Conservation (phyloP, 1,140 invertebrate species). For the Homalodisca vitripennis region DNA sequence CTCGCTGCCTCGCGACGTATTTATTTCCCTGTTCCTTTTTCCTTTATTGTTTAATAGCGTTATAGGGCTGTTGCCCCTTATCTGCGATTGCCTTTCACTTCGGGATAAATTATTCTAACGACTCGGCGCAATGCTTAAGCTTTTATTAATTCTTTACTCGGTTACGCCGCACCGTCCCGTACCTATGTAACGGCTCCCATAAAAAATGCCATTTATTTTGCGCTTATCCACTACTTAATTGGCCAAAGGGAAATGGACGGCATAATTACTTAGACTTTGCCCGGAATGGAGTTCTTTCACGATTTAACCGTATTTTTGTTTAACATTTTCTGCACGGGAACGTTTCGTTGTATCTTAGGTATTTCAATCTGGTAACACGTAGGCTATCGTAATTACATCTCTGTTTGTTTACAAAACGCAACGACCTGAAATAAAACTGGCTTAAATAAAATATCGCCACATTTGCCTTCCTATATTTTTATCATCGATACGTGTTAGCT, state of each 20-base stretch:
- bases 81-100: constrained; percentile 12
- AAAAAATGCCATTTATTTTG: constrained; percentile 2
- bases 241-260: constrained; percentile 1
- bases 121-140: not conserved
- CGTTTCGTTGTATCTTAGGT: too few relatives aligned
- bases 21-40: not conserved
- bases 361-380: too few relatives aligned
- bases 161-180: not conserved
- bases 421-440: too few relatives aligned
- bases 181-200: constrained; percentile 1
- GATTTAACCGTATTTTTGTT: too few relatives aligned
- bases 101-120: constrained; percentile 6
- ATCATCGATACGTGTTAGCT: too few relatives aligned
- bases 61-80: not conserved
- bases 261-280: not conserved
- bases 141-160: constrained; percentile 14
- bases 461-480: too few relatives aligned
- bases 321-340: too few relatives aligned
- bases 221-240: constrained; percentile 15
- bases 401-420: too few relatives aligned
- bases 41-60: constrained; percentile 11
- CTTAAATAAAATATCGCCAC: too few relatives aligned
- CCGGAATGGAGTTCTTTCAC: too few relatives aligned
- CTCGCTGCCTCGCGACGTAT: not conserved
- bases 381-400: too few relatives aligned